Evolutionary conservation across 2,113 vertebrate genomes (phyloP), one percentile per base, ranked within the genome.

Genomic region (Nanger granti): DNA sequence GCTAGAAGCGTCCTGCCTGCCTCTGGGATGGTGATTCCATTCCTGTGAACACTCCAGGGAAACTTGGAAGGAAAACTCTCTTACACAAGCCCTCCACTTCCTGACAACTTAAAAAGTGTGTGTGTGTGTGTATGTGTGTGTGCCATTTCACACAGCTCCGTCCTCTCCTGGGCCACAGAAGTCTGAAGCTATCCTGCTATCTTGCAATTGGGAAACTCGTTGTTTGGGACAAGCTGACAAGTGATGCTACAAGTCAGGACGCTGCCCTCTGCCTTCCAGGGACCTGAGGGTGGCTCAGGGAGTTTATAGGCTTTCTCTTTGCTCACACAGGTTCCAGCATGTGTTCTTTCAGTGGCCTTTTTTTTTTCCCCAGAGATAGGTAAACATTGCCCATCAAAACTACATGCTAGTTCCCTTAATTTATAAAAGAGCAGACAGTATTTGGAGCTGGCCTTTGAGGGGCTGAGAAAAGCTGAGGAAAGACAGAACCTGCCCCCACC

Each of bases 301-400:
- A 92, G 92, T 82, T 96, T 79, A 92, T 9, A 87, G 91, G n/a
- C n/a, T 57, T 93, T 92, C 93, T 96, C 91, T 91, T 18, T 47
- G 52, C 62, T 91, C 54, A 22, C 2, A 34, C 97, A 97, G 90
- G 97, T 91, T 91, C 62, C 79, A 95, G 87, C 97, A 86, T 91
- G 96, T 93, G 89, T 87, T 95, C 94, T 69, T 34, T 93, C 94
- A 92, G 73, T 29, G 87, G 34, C 9, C 31, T 11, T 55, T 55
- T n/a, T 92, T 87, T 93, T 85, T 8, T 0, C 0, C n/a, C 24
- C 15, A 91, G 96, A 94, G 88, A 96, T 20, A 89, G 88, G 66
- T 93, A 87, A 94, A 94, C 44, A 76, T 49, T 15, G 13, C 52
- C 31, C 4, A 95, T 91, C 91, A 87, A 88, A 96, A 88, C 37